These are phyloP conservation scores for Tetranychus urticae DNA, from an alignment of 1,140 invertebrate species.

Conservation along the genomic window DNA sequence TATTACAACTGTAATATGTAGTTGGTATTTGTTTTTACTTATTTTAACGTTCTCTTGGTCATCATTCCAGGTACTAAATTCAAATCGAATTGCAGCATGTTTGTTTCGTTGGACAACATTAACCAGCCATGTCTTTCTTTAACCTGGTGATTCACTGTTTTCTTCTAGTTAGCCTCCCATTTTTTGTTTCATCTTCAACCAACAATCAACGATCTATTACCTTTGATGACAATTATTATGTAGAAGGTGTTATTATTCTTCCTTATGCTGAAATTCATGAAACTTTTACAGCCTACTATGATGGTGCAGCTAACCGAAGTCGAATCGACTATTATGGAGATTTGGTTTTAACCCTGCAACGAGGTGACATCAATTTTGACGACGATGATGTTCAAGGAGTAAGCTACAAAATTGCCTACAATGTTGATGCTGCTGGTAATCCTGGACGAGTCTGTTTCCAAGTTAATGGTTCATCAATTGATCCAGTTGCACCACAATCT, in stretches of 20 bases:
- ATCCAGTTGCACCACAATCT: slow-evolving; percentile 38
- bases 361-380: slow-evolving; percentile 32
- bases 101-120: no score
- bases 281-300: slow-evolving; percentile 69
- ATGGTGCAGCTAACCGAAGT: slow-evolving; percentile 41
- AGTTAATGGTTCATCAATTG: slow-evolving; percentile 44
- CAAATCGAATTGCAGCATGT: no score
- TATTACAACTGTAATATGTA: no score
- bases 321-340: slow-evolving; percentile 86
- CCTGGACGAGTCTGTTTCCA: slow-evolving; percentile 38
- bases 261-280: slow-evolving; percentile 71
- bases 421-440: slow-evolving; percentile 35
- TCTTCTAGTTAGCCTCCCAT: no score
- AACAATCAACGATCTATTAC: not conserved
- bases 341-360: slow-evolving; percentile 67
- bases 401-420: slow-evolving; percentile 57
- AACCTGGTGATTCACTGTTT: no score
- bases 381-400: slow-evolving; percentile 26
- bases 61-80: no score
- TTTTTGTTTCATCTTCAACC: no score
- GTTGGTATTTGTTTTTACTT: no score
- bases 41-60: no score
- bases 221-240: not conserved
- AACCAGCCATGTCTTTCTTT: no score
- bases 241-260: slow-evolving; percentile 22